Conservation (phyloP, 2,113 vertebrate genomes). For the Channa maculata region DNA sequence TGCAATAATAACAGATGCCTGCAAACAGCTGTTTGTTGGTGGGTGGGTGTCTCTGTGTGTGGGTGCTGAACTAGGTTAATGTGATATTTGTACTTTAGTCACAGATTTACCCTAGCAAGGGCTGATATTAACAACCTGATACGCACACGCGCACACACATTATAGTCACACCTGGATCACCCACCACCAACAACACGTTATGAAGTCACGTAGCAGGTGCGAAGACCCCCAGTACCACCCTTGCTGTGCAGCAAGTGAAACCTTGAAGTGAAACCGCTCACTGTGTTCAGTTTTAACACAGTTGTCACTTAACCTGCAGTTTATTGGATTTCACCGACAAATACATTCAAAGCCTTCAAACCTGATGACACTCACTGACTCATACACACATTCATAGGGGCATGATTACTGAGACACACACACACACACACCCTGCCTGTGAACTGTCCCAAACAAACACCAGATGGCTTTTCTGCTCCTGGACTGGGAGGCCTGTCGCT, state of each 20-base stretch:
- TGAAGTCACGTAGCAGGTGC: slow-evolving; percentile 39
- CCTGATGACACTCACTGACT: slow-evolving; percentile 19
- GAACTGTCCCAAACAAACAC: slow-evolving; percentile 83
- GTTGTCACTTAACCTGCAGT: slow-evolving; percentile 21
- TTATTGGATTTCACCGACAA: slow-evolving; percentile 34
- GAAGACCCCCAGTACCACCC: slow-evolving; percentile 10
- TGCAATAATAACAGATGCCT: slow-evolving; percentile 66
- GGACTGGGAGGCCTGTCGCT: slow-evolving; percentile 78
- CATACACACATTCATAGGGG: slow-evolving; percentile 22
- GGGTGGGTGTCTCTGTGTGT: slow-evolving; percentile 20
- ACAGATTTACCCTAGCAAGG: slow-evolving; percentile 67
- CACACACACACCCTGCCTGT: slow-evolving; percentile 58
- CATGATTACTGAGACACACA: slow-evolving; percentile 38
- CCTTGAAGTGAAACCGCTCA: background rate
- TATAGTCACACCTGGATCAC: slow-evolving; percentile 44
- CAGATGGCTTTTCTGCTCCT: slow-evolving; percentile 83
- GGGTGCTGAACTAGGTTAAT: slow-evolving; percentile 75
- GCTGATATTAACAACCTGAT: slow-evolving; percentile 12
- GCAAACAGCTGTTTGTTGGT: slow-evolving; percentile 55
- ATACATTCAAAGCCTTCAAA: background rate
- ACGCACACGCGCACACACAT: background rate
- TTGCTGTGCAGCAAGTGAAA: slow-evolving; percentile 15
- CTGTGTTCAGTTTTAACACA: background rate
- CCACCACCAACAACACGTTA: background rate
- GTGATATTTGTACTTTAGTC: slow-evolving; percentile 70